A percentile compares a stretch with the other conserved stretches of the same genome.
These are phyloP conservation scores for Uropsilus gracilis DNA, from an alignment of 2,113 vertebrate genomes.

Conservation along the genomic window DNA sequence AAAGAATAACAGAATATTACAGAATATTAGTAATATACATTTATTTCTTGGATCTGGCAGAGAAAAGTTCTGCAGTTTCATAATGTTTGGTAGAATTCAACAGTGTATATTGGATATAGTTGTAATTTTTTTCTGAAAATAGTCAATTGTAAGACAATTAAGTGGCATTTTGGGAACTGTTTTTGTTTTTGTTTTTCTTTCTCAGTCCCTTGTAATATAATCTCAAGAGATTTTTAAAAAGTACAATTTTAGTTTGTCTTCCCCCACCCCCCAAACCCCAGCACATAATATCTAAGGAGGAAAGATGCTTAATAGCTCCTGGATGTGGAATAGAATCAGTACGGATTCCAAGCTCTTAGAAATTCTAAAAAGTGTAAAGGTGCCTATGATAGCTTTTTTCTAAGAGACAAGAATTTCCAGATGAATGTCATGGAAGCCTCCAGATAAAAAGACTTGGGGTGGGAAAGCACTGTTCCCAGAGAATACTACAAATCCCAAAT, in stretches of 20 bases:
- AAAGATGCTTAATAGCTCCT: conserved; percentile 29
- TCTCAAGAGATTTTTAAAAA: neutral
- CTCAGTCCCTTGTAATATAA: neutral
- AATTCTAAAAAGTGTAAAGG: neutral
- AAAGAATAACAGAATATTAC: neutral
- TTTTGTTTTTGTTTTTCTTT: no score
- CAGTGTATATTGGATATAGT: neutral
- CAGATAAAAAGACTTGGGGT: neutral
- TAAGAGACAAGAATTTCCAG: neutral
- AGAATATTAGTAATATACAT: neutral
- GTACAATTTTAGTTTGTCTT: neutral
- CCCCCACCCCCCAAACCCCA: neutral
- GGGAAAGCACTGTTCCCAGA: neutral
- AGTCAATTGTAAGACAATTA: neutral
- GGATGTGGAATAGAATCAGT: neutral
- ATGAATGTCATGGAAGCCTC: neutral
- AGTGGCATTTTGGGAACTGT: neutral
- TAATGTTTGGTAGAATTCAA: neutral
- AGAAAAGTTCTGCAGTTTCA: neutral
- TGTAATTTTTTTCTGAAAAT: conserved; percentile 29
- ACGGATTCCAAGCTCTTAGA: neutral
- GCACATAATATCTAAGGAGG: neutral
- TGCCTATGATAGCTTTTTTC: neutral
- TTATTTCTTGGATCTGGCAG: neutral
- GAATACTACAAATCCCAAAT: neutral